Conservation (phyloP, 2,888 invertebrate genomes). For the Liodrosophila aerea region DNA sequence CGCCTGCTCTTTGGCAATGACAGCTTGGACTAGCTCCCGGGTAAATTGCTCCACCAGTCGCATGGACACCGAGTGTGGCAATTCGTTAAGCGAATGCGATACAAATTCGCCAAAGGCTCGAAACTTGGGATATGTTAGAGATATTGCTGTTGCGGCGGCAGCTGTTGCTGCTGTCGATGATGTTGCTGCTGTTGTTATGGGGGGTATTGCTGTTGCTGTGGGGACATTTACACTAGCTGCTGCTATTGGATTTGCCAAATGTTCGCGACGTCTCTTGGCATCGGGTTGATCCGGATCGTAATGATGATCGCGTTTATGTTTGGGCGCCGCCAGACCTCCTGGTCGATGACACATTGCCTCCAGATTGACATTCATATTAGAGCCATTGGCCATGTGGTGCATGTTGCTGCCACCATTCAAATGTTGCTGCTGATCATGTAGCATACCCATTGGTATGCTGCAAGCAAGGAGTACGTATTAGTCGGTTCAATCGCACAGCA, state of each 20-base stretch:
- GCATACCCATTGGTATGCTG: conserved; percentile 4
- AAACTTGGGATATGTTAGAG: conserved; percentile 50
- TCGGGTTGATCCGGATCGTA: too few species aligned
- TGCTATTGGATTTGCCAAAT: not conserved
- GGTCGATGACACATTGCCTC: too few species aligned
- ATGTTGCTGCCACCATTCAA: not conserved
- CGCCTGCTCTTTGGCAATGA: conserved; percentile 48
- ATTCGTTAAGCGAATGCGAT: conserved; percentile 78
- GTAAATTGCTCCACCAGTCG: conserved; percentile 81
- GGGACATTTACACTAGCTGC: too few species aligned
- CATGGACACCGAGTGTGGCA: conserved; percentile 77
- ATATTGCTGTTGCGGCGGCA: not conserved
- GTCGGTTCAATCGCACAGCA: not conserved
- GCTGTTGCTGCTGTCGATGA: conserved; percentile 11
- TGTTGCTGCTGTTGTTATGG: conserved; percentile 29
- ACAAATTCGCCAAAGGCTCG: conserved; percentile 81
- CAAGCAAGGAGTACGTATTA: not conserved
- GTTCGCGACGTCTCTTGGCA: too few species aligned
- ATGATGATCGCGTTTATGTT: too few species aligned
- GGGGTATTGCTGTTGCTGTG: conserved; percentile 10
- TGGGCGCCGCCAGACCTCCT: too few species aligned
- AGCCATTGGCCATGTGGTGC: not conserved
- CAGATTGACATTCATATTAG: not conserved
- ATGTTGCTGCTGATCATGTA: not conserved
- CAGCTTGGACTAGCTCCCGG: conserved; percentile 77